Conservation (phyloP, 2,113 vertebrate species). For the Pyxicephalus adspersus region DNA sequence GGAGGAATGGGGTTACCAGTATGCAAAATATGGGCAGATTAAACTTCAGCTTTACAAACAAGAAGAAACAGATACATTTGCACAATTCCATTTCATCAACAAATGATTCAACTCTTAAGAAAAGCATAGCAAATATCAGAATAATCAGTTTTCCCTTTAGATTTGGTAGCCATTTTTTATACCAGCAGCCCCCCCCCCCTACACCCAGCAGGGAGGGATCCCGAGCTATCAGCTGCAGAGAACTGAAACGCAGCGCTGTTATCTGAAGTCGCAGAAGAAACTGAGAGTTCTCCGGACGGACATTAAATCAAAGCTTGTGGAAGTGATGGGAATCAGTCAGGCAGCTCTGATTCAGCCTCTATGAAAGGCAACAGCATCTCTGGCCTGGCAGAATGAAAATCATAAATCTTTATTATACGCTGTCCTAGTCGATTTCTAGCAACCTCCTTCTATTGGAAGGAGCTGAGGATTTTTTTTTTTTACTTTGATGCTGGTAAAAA, state of each 20-base stretch:
- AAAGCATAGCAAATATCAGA: neutral
- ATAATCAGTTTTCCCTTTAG: neutral
- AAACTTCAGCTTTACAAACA: no score
- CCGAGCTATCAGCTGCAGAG: conserved; percentile 20
- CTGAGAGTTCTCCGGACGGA: conserved; percentile 43
- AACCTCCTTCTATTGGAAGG: conserved; percentile 24
- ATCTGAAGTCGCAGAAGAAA: conserved; percentile 42
- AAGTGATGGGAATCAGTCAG: conserved; percentile 54
- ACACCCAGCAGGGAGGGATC: conserved; percentile 5
- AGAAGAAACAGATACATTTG: no score
- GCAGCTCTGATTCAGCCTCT: conserved; percentile 50
- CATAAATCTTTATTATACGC: conserved; percentile 57
- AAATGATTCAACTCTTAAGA: neutral
- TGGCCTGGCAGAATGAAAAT: conserved; percentile 55
- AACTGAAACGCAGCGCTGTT: conserved; percentile 26
- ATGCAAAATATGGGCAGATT: neutral
- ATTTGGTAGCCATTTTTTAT: conserved; percentile 1
- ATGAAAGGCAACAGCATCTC: conserved; percentile 45
- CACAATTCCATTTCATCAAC: no score
- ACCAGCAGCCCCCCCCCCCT: conserved; percentile 11
- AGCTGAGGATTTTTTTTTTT: neutral
- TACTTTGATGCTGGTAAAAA: neutral
- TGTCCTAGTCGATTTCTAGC: conserved; percentile 41
- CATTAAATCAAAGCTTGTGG: conserved; percentile 50
- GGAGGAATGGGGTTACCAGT: no score